Conservation (phyloP, 2,113 vertebrate genomes). For the Serinus canaria region DNA sequence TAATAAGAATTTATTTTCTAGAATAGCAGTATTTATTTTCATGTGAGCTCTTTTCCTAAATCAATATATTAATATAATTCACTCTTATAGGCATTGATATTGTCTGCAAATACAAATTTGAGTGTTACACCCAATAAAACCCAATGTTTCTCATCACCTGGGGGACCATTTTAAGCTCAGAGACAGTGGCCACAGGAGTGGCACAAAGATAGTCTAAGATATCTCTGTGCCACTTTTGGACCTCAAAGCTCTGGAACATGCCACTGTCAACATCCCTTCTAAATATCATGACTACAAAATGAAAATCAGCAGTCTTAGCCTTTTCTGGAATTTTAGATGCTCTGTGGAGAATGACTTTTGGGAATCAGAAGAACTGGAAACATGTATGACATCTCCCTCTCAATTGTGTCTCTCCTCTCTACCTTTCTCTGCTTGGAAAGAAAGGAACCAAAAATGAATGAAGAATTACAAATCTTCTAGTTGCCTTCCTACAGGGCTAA, state of each 20-base stretch:
- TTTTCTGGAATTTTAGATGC: not conserved
- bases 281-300: not conserved
- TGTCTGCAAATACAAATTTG: not conserved
- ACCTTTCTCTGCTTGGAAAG: not conserved
- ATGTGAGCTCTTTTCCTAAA: not conserved
- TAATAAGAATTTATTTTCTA: not conserved
- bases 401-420: not conserved
- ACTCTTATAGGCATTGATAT: not conserved
- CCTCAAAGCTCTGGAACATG: not conserved
- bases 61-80: not conserved
- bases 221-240: not conserved
- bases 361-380: not conserved
- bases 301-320: not conserved
- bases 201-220: not conserved
- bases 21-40: not conserved
- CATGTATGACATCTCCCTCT: accelerated
- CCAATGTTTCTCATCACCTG: not conserved
- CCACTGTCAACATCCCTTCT: not conserved
- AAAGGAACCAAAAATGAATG: not conserved
- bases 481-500: not conserved
- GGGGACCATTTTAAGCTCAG: not conserved
- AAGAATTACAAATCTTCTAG: not conserved
- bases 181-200: too few species aligned
- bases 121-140: not conserved
- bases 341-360: not conserved